phyloP scores from a whole-genome alignment of 2,797 vertebrate species.

The Poeciliopsis paucimaculata region DNA sequence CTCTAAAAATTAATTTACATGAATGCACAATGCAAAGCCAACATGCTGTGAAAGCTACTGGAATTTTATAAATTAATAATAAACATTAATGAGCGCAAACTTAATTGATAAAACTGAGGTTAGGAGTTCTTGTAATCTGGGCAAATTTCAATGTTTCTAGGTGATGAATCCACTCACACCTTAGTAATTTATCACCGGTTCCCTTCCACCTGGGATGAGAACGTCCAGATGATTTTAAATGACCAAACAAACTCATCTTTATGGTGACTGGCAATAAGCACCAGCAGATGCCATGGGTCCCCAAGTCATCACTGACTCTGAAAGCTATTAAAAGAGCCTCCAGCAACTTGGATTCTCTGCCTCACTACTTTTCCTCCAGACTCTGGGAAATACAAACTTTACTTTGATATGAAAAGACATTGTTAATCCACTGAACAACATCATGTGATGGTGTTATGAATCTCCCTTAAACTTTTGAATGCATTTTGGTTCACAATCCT shows the following conservation, averaged over 20 bases:
- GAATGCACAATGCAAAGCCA: not conserved
- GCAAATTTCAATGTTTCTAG: not conserved
- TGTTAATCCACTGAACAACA: not conserved
- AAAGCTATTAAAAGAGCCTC: not conserved
- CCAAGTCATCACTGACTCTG: not conserved
- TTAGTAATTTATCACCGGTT: not conserved
- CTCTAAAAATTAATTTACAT: not conserved
- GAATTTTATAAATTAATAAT: not conserved
- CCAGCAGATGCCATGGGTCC: not conserved
- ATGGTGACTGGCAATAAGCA: not conserved
- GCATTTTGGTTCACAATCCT: not conserved
- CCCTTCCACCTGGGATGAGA: not conserved
- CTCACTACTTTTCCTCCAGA: not conserved
- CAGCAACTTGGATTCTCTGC: not conserved
- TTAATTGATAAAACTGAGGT: not conserved
- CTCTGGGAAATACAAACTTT: not conserved
- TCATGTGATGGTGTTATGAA: not conserved
- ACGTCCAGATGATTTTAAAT: not conserved
- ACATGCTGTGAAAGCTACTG: not conserved
- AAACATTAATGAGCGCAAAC: not conserved
- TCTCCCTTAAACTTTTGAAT: not conserved
- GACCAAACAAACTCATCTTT: not conserved
- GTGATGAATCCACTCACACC: not conserved
- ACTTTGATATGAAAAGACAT: not conserved
- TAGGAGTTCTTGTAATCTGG: not conserved